Evolutionary conservation across 2,113 vertebrate species (phyloP), one percentile per base, ranked within the genome.

Genomic region (Aleadryas rufinucha): DNA sequence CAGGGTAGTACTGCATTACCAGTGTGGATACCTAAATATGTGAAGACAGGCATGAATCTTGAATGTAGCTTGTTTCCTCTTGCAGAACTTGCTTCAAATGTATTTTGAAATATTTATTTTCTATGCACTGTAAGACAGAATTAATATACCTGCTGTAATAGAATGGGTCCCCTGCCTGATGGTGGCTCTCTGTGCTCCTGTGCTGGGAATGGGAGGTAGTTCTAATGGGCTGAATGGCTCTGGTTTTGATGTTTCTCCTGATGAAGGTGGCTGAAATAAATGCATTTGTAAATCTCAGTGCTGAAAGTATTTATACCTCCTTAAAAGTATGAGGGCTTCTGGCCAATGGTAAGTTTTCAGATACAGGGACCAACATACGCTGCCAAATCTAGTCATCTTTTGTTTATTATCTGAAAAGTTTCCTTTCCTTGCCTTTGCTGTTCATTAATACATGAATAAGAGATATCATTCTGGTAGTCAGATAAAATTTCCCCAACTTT

Each of bases 261-360:
- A 75, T 56, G 19, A 81, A 70, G 6, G 8, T 42, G 66, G 35
- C 54, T 45, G 26, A 84, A 93, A 42, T 54, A 82, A 78, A 89
- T 22, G 18, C 22, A 22, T 78, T 64, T 35, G 13, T 77, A 91
- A 83, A 75, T 60, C 52, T 52, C 44, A 82, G 1, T 35, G 35
- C 63, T 89, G 66, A 45, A 90, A 80, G 31, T 74, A 33, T 79
- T 74, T 87, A 2, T 53, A 23, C 3, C 3, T 89, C 10, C 53
- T 64, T 87, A 68, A 71, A 87, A 57, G 63, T 86, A 90, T 93
- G 93, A n/a, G 82, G 79, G 44, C 66, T 91, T 84, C 65, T 86
- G 18, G 22, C 60, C 69, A 71, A 7, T 17, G 47, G 6, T 54
- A 35, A 28, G 30, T 71, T 96, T 96, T 78, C 91, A 71, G 85